Conservation (phyloP, 2,797 vertebrate species). For the Natrix natrix region DNA sequence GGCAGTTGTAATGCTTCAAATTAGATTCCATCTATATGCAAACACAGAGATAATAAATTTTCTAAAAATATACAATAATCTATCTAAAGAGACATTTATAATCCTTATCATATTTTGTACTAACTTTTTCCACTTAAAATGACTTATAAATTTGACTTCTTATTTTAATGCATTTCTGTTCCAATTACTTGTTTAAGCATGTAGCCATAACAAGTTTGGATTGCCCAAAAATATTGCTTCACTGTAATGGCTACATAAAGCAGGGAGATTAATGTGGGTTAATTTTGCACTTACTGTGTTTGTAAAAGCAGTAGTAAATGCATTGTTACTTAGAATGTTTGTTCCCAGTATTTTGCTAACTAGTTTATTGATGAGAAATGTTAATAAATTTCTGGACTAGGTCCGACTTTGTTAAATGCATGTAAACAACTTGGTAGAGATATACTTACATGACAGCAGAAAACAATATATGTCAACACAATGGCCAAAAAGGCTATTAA, state of each 20-base stretch:
- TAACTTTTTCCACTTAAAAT: neutral
- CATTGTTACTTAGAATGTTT: neutral
- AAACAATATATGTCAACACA: neutral
- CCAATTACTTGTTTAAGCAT: conserved; percentile 15
- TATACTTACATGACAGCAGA: neutral
- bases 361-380: neutral
- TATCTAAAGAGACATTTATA: conserved; percentile 2
- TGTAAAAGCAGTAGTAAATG: conserved; percentile 20
- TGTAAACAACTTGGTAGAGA: neutral
- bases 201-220: conserved; percentile 13
- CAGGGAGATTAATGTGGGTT: conserved; percentile 28
- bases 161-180: neutral
- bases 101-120: conserved; percentile 16
- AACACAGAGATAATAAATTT: conserved; percentile 6
- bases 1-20: neutral
- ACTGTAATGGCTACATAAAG: conserved; percentile 23
- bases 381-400: neutral
- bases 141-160: neutral
- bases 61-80: neutral
- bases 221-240: conserved; percentile 20
- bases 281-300: conserved; percentile 8
- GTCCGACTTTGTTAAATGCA: neutral
- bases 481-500: neutral
- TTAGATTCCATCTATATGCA: neutral
- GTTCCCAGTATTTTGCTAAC: neutral